Base-by-base conservation (phyloP, 2,113 vertebrate genomes). In the Mirza zaza region DNA sequence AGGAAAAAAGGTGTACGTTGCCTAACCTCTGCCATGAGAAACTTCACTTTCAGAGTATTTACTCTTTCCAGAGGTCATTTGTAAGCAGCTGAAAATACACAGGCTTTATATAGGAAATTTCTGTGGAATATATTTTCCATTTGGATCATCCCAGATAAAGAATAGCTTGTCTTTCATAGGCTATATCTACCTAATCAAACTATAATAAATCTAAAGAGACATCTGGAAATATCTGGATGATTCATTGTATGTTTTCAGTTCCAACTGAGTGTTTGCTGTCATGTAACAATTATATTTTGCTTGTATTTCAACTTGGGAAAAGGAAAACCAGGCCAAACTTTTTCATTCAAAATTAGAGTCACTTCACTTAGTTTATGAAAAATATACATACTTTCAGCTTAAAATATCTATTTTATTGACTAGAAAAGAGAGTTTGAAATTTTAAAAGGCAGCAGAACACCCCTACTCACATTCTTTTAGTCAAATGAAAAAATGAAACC, bases 11-110 rank as follows among this genome's bases (percentile, higher is more conserved):
- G n/a, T 32, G 61, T 32, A 70, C 27, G n/a, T 95, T 95, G 71
- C 25, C 79, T 34, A 89, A 11, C 91, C 34, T 61, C 39, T 75
- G 39, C 29, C 61, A 36, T 71, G 87, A 86, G 86, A 93, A 95
- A 95, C 25, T 94, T 91, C n/a, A 50, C 55, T 96, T 93, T 75
- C 45, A 83, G 23, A 80, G 36, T 52, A 48, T 93, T 95, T 94
- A 84, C 36, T 96, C 96, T 96, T 94, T 80, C 73, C 89, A 97
- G 79, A 97, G 65, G 71, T 91, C 80, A 94, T 95, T 83, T 95
- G 50, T 95, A 98, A 95, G 87, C 23, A 91, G 45, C 27, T 96
- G 76, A 96, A 97, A 95, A 87, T 94, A 96, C 27, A 75, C 10
- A 59, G 6, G 29, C 52, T 93, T 97, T 79, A 76, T 32, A 25